Conservation (phyloP, 1,140 invertebrate genomes). For the Cyrtorhinus lividipennis region DNA sequence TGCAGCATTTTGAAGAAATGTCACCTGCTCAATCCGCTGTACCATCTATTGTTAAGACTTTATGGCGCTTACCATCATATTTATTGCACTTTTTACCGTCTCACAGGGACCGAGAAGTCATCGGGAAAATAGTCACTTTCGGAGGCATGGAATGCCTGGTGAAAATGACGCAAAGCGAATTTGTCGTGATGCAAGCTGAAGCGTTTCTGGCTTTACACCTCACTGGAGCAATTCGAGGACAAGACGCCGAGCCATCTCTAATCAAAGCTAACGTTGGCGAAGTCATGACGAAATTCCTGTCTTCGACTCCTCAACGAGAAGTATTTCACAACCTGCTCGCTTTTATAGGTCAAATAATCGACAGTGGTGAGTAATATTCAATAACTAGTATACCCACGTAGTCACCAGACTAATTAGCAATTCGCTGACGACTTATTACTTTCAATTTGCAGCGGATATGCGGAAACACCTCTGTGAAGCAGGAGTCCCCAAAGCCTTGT, state of each 20-base stretch:
- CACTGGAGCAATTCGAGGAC: slow-evolving; percentile 33
- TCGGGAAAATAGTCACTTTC: slow-evolving; percentile 43
- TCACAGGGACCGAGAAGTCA: slow-evolving; percentile 38
- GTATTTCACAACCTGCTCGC: slow-evolving; percentile 26
- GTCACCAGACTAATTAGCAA: background rate
- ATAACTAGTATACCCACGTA: background rate
- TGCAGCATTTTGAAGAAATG: no score
- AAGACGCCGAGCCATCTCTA: slow-evolving; percentile 24
- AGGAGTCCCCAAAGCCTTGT: slow-evolving; percentile 20
- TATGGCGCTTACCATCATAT: no score
- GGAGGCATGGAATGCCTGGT: slow-evolving; percentile 58
- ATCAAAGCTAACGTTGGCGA: slow-evolving; percentile 25
- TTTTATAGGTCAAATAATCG: slow-evolving; percentile 21
- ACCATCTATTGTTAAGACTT: no score
- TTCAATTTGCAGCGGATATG: slow-evolving; percentile 22
- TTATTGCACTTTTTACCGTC: no score
- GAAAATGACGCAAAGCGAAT: slow-evolving; percentile 62
- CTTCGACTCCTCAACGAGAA: slow-evolving; percentile 21
- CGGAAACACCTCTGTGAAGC: slow-evolving; percentile 19
- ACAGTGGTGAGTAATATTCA: background rate
- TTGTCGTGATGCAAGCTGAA: slow-evolving; percentile 79
- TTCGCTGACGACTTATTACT: background rate
- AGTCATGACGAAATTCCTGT: slow-evolving; percentile 21
- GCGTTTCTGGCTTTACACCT: slow-evolving; percentile 55
- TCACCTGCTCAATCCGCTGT: no score